Percentiles rank a stretch among this genome's conserved stretches.
These are phyloP conservation scores for Triplophysa tibetana DNA, from an alignment of 2,113 vertebrate species.

Conservation along the genomic window DNA sequence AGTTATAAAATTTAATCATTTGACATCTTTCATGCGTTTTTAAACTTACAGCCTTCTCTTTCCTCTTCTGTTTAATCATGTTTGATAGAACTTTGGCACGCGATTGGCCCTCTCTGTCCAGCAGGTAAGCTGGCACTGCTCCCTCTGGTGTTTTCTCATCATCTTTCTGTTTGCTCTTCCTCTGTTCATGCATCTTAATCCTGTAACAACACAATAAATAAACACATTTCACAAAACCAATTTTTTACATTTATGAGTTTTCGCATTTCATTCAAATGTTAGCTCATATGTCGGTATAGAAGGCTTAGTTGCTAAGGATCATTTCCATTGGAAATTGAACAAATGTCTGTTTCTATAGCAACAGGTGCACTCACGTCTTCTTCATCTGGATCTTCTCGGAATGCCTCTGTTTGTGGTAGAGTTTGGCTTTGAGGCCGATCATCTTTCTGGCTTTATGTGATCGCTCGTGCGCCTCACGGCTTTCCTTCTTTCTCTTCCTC, in stretches of 20 bases:
- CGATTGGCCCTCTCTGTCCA: constrained; percentile 94
- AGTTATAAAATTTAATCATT: too few species aligned
- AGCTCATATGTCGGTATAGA: not conserved
- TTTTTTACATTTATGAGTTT: too few species aligned
- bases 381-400: constrained; percentile 99
- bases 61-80: constrained; percentile 99
- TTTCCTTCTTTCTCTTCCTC: constrained; percentile 92
- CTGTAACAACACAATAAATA: constrained; percentile 64
- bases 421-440: constrained; percentile 96
- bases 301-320: not conserved
- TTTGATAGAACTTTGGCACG: constrained; percentile 95
- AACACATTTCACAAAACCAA: not conserved
- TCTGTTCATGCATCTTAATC: constrained; percentile 98
- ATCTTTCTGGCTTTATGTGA: constrained; percentile 95
- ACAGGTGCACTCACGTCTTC: constrained; percentile 87
- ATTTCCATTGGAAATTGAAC: not conserved
- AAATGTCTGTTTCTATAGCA: not conserved
- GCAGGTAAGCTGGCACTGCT: constrained; percentile 90
- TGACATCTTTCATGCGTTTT: not conserved
- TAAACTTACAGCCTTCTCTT: constrained; percentile 95
- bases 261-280: not conserved
- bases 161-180: constrained; percentile 91
- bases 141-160: constrained; percentile 95
- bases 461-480: constrained; percentile 90
- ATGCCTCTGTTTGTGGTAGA: constrained; percentile 96